A percentile compares a stretch with the other conserved stretches of the same genome.
Conservation (phyloP, 2,797 vertebrate species). For the Lepus oiostolus region DNA sequence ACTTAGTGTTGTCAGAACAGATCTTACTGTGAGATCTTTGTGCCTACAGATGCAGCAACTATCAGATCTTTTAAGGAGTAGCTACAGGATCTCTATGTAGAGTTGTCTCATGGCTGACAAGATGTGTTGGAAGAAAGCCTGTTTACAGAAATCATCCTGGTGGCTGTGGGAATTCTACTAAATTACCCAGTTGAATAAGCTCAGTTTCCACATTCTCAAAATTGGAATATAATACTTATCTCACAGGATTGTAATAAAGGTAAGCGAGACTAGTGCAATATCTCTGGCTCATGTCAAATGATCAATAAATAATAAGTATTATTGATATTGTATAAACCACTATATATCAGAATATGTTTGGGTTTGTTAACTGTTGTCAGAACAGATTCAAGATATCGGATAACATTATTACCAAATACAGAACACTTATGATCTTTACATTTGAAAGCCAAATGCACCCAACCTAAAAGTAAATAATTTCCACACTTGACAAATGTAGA, state of each 20-base stretch:
- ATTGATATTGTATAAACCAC: not conserved
- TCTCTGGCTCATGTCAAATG: not conserved
- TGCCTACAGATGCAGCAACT: not conserved
- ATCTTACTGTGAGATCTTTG: not conserved
- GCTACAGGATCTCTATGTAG: not conserved
- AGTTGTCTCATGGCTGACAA: not conserved
- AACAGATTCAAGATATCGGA: constrained; percentile 55
- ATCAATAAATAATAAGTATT: constrained; percentile 22
- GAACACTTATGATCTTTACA: constrained; percentile 46
- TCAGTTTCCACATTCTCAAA: not conserved
- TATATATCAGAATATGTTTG: constrained; percentile 27
- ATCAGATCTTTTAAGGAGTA: not conserved
- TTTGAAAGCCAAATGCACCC: constrained; percentile 49
- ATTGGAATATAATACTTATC: not conserved
- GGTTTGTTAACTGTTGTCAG: constrained; percentile 53
- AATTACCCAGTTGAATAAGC: not conserved
- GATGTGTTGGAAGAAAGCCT: not conserved
- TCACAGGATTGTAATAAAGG: not conserved
- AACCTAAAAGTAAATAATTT: constrained; percentile 63
- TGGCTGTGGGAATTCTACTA: not conserved
- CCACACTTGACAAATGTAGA: constrained; percentile 40
- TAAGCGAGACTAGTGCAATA: constrained; percentile 8
- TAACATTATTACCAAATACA: constrained; percentile 45
- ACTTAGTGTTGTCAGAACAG: too few relatives aligned
- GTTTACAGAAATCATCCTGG: not conserved